Evolutionary conservation across 2,888 invertebrate genomes (phyloP).

Genomic region (Phyto melanocephala): DNA sequence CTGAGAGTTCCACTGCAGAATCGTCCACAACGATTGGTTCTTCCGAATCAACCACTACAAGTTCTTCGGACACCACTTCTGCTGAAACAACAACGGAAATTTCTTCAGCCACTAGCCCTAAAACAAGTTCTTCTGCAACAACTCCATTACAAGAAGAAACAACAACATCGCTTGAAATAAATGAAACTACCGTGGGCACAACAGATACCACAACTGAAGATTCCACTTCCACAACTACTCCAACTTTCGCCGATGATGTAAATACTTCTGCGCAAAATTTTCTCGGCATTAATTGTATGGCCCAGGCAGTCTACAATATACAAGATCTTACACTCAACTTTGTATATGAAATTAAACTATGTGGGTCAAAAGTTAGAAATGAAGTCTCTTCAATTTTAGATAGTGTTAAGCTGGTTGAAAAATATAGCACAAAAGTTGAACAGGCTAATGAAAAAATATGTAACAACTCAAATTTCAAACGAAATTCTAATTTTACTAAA

Average conservation of each 20-base stretch:
- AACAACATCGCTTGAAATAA: background rate
- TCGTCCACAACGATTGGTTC: background rate
- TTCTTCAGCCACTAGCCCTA: background rate
- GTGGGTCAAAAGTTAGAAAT: background rate
- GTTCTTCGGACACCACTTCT: too few species aligned
- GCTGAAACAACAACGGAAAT: background rate
- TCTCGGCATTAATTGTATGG: slow-evolving; percentile 33
- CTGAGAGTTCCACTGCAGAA: background rate
- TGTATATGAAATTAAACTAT: slow-evolving; percentile 17
- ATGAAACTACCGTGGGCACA: background rate
- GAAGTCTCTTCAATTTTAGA: background rate
- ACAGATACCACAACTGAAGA: background rate
- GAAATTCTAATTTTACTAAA: background rate
- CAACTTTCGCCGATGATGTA: slow-evolving; percentile 20
- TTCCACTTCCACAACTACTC: background rate
- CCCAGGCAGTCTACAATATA: background rate
- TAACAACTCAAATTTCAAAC: slow-evolving; percentile 13
- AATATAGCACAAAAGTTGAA: background rate
- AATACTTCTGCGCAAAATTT: slow-evolving; percentile 22
- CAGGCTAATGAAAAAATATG: background rate
- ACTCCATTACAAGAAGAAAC: background rate
- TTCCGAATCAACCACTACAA: too few species aligned
- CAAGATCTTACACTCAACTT: slow-evolving; percentile 9
- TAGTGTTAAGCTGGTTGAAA: background rate
- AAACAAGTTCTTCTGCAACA: background rate